Evolutionary conservation across 2,113 vertebrate genomes (phyloP).

Genomic region (Phyllostomus discolor): DNA sequence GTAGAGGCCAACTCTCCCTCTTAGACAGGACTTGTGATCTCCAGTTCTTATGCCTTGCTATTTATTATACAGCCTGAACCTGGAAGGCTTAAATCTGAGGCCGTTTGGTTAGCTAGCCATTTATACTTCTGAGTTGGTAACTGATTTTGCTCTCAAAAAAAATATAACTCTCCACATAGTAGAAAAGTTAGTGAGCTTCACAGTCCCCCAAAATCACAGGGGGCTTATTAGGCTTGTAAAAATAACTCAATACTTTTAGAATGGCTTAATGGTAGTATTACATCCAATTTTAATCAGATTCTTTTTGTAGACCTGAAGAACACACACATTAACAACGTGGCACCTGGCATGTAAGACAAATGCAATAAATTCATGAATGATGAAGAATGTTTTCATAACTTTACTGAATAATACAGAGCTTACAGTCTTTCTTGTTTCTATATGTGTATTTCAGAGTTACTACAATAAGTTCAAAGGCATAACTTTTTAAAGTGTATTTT

Average conservation of each 20-base stretch:
- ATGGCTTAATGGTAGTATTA: not conserved
- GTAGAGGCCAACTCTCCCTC: not conserved
- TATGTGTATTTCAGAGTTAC: conserved; percentile 2
- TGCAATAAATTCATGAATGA: not conserved
- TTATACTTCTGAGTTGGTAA: not conserved
- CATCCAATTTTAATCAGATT: conserved; percentile 11
- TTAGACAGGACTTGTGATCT: not conserved
- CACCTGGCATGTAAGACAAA: not conserved
- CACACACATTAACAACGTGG: not conserved
- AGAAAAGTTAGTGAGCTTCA: not conserved
- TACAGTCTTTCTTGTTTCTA: not conserved
- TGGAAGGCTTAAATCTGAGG: not conserved
- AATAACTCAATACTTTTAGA: not conserved
- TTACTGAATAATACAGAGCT: not conserved
- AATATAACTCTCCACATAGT: not conserved
- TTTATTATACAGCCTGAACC: not conserved
- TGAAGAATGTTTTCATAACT: not conserved
- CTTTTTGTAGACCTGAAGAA: not conserved
- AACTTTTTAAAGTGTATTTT: conserved; percentile 12
- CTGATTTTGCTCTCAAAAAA: not conserved
- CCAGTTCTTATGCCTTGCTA: not conserved
- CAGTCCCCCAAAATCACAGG: not conserved
- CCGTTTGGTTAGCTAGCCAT: not conserved
- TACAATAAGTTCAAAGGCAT: not conserved
- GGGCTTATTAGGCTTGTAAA: not conserved